phyloP scores from a whole-genome alignment of 2,797 vertebrate genomes.

The Thamnophis elegans region DNA sequence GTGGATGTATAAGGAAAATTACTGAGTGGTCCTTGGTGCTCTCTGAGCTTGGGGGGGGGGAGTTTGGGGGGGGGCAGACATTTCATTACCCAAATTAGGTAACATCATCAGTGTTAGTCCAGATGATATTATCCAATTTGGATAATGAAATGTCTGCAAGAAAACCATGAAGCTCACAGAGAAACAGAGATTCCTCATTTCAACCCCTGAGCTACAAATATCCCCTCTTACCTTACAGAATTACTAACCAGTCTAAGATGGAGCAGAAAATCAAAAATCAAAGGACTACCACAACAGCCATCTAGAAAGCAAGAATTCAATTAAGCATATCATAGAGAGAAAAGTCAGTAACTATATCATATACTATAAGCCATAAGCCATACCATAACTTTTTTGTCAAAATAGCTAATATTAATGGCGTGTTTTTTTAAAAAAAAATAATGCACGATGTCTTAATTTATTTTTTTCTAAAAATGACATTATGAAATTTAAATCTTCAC shows the following conservation, averaged over 20 bases:
- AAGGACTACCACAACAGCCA: not conserved
- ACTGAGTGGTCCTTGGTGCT: not conserved
- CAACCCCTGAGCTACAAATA: not conserved
- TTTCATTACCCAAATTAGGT: not conserved
- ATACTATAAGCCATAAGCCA: not conserved
- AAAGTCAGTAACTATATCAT: not conserved
- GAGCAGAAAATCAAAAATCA: not conserved
- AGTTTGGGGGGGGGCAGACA: not conserved
- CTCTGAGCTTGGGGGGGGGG: not conserved
- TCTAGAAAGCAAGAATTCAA: slow-evolving; percentile 16
- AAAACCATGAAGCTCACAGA: not conserved
- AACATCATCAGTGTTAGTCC: not conserved
- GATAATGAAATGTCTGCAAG: not conserved
- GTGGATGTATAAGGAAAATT: not conserved
- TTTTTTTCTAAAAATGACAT: not conserved
- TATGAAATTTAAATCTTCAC: not conserved
- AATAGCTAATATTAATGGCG: slow-evolving; percentile 1
- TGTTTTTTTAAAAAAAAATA: not conserved
- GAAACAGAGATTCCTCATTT: not conserved
- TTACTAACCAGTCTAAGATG: slow-evolving; percentile 1
- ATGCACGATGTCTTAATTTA: not conserved
- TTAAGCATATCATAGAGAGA: slow-evolving; percentile 1
- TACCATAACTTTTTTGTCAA: not conserved
- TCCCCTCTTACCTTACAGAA: not conserved
- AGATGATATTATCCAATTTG: not conserved